phyloP scores from a whole-genome alignment of 2,888 invertebrate genomes.

The Drosophila flavopinicola region DNA sequence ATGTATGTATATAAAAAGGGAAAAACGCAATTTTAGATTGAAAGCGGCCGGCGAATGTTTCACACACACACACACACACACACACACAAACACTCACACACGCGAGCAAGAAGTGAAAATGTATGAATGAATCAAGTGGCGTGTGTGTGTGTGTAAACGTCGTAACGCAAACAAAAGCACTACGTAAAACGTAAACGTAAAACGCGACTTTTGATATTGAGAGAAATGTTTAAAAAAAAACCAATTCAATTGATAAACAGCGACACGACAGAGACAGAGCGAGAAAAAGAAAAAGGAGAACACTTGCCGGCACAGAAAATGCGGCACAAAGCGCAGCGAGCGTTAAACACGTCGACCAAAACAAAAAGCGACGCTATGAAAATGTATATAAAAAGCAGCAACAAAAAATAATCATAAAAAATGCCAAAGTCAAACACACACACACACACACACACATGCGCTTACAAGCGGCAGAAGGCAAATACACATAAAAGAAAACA shows the following conservation, averaged over 20 bases:
- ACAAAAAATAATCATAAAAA: conserved; percentile 72
- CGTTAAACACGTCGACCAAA: conserved; percentile 70
- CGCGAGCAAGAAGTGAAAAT: conserved; percentile 51
- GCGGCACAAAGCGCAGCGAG: conserved; percentile 54
- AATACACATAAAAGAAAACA: conserved; percentile 69
- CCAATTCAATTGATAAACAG: conserved; percentile 49
- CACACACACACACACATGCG: conserved; percentile 37
- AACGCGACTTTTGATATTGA: conserved; percentile 52
- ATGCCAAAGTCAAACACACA: conserved; percentile 50
- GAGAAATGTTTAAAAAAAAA: conserved; percentile 33
- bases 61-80: conserved; percentile 16
- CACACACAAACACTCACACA: conserved; percentile 10
- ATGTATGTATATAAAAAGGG: conserved; percentile 31
- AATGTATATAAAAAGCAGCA: conserved; percentile 52
- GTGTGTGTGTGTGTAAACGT: conserved; percentile 20
- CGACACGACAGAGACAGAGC: conserved; percentile 20
- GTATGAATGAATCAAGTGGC: conserved; percentile 64
- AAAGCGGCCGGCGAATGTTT: conserved; percentile 37
- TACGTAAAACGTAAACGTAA: conserved; percentile 54
- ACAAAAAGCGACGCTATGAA: conserved; percentile 63
- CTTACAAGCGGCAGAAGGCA: conserved; percentile 54
- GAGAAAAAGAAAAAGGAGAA: conserved; percentile 42
- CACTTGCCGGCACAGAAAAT: conserved; percentile 41
- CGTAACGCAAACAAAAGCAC: conserved; percentile 46
- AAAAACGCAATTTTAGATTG: conserved; percentile 68